Evolutionary conservation across 1,140 invertebrate genomes (phyloP).

Genomic region (Coelopa frigida): DNA sequence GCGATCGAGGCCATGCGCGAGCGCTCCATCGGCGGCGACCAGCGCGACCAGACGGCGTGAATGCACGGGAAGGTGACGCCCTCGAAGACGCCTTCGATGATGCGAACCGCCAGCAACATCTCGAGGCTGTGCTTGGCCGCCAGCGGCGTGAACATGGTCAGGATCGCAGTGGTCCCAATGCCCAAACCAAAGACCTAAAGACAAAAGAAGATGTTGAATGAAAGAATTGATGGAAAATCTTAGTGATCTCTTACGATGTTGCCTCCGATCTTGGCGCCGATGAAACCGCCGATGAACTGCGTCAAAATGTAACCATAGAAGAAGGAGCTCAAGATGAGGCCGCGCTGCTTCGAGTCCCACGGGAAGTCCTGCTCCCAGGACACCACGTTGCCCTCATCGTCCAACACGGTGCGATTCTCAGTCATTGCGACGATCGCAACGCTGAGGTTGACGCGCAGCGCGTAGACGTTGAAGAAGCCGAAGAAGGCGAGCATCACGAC

Average conservation of each 20-base stretch:
- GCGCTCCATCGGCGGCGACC: constrained; percentile 79
- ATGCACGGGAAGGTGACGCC: constrained; percentile 88
- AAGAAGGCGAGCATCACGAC: constrained; percentile 74
- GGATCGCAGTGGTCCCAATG: constrained; percentile 68
- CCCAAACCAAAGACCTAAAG: constrained; percentile 65
- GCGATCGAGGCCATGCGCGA: constrained; percentile 69
- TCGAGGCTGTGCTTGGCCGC: constrained; percentile 64
- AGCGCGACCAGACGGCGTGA: constrained; percentile 78
- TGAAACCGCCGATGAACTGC: constrained; percentile 65
- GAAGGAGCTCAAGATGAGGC: constrained; percentile 77
- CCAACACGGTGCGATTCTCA: constrained; percentile 50
- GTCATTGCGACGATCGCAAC: constrained; percentile 88
- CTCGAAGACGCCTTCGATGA: constrained; percentile 86
- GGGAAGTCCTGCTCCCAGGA: constrained; percentile 63
- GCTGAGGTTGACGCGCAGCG: constrained; percentile 78
- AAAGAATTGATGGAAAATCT: constrained; percentile 51
- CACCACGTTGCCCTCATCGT: constrained; percentile 50
- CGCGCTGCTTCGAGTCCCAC: constrained; percentile 73
- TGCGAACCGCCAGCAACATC: constrained; percentile 64
- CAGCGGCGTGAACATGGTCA: constrained; percentile 76
- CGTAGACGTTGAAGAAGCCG: constrained; percentile 83
- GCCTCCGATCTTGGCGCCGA: constrained; percentile 63
- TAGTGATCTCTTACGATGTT: constrained; percentile 59
- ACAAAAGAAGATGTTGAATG: not conserved
- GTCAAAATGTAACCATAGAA: constrained; percentile 76